Percentiles rank a stretch among this genome's conserved stretches.
phyloP scores from a whole-genome alignment of 2,797 vertebrate species.

The Hippopotamyrus pictus region DNA sequence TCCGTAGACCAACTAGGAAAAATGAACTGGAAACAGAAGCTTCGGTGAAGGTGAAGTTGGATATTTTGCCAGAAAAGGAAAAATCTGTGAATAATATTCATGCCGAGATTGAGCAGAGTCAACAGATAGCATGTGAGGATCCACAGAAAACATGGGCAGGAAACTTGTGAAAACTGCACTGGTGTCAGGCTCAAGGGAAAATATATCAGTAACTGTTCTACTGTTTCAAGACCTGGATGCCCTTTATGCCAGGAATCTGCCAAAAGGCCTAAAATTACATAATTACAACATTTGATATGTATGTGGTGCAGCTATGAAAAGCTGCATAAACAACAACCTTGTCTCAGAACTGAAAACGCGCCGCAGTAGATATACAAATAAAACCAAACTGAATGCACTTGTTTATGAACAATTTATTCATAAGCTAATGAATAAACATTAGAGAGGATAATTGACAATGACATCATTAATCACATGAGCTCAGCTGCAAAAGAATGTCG shows the following conservation, averaged over 20 bases:
- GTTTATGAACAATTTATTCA: neutral
- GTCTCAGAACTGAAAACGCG: neutral
- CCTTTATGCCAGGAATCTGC: neutral
- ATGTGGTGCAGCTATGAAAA: neutral
- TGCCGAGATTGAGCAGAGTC: neutral
- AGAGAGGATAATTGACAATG: neutral
- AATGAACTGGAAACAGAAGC: neutral
- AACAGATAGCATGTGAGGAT: constrained; percentile 23
- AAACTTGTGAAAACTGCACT: constrained; percentile 48
- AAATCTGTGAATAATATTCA: neutral
- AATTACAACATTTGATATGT: neutral
- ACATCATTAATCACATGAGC: constrained; percentile 53
- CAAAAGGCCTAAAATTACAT: neutral
- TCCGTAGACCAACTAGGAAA: neutral
- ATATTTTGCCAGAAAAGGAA: neutral
- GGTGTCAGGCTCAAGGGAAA: constrained; percentile 53
- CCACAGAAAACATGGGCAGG: constrained; percentile 44
- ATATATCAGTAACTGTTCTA: constrained; percentile 48
- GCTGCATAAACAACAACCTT: neutral
- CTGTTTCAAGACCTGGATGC: constrained; percentile 45
- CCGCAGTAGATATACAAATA: neutral
- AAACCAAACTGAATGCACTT: neutral
- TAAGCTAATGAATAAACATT: neutral
- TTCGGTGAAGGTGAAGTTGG: neutral
- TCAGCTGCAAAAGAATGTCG: constrained; percentile 47